phyloP scores from a whole-genome alignment of 1,140 invertebrate species.

The Papilio xuthus region DNA sequence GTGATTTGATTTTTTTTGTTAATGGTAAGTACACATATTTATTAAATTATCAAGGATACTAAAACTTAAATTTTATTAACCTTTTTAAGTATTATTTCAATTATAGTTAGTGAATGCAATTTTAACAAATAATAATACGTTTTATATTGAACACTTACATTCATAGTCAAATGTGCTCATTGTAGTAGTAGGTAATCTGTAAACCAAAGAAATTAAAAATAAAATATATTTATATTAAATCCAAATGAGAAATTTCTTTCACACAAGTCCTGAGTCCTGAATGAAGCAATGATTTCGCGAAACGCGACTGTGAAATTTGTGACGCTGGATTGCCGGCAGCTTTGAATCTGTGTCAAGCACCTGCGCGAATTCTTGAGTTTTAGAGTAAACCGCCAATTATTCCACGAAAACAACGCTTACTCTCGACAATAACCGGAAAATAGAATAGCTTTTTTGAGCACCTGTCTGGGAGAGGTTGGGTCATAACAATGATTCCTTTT shows the following conservation, averaged over 20 bases:
- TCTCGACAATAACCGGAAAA: slow-evolving; percentile 26
- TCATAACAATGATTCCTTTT: not conserved
- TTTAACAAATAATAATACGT: not conserved
- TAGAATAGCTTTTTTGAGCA: slow-evolving; percentile 29
- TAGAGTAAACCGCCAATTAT: slow-evolving; percentile 48
- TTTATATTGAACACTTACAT: not conserved
- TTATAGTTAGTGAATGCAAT: not conserved
- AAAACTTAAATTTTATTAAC: not conserved
- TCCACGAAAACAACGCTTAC: slow-evolving; percentile 41
- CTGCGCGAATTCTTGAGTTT: slow-evolving; percentile 43
- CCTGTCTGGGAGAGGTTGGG: not conserved
- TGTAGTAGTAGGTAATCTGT: not conserved
- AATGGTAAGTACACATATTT: not conserved
- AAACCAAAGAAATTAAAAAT: not conserved
- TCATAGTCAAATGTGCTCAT: slow-evolving; percentile 12
- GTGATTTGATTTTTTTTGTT: not conserved
- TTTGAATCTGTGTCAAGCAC: slow-evolving; percentile 55
- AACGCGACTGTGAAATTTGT: not conserved
- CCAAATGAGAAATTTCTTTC: not conserved
- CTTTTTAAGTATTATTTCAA: no score
- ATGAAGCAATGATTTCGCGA: slow-evolving; percentile 1
- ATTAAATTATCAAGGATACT: not conserved
- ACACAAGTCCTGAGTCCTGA: slow-evolving; percentile 1
- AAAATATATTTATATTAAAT: not conserved
- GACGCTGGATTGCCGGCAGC: slow-evolving; percentile 4